A percentile compares a stretch with the other conserved stretches of the same genome.
Evolutionary conservation across 2,113 vertebrate genomes (phyloP).

Genomic region (Alces alces): DNA sequence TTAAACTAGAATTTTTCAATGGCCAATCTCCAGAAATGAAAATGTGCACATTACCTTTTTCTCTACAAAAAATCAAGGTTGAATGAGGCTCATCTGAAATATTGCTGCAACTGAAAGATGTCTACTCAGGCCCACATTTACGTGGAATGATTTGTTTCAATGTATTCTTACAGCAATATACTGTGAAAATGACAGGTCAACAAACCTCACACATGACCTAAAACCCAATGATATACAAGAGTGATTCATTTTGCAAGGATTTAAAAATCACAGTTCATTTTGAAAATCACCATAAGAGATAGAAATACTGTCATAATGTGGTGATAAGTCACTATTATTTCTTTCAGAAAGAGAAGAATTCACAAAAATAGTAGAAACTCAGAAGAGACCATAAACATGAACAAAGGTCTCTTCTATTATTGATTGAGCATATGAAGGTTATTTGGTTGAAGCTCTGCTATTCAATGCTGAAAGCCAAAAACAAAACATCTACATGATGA

Average conservation of each 20-base stretch:
- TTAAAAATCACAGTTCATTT: constrained; percentile 59
- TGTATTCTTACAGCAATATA: constrained; percentile 14
- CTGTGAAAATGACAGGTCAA: not conserved
- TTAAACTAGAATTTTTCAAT: not conserved
- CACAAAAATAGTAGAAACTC: not conserved
- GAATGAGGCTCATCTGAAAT: not conserved
- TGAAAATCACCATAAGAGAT: not conserved
- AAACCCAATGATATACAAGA: constrained; percentile 53
- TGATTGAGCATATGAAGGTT: not conserved
- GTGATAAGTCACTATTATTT: not conserved
- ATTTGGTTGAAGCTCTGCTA: not conserved
- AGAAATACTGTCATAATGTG: constrained; percentile 24
- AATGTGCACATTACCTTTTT: not conserved
- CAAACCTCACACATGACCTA: not conserved
- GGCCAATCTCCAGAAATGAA: not conserved
- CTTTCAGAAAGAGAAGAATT: not conserved
- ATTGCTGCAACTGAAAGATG: not conserved
- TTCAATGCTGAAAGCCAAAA: not conserved
- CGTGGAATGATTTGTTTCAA: not conserved
- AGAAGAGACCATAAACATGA: not conserved
- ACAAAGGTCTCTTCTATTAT: not conserved
- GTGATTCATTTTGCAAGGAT: constrained; percentile 51
- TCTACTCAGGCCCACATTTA: not conserved
- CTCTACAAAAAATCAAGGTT: not conserved
- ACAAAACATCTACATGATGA: not conserved